phyloP scores from a whole-genome alignment of 2,888 invertebrate species.

The Bhutanitis thaidina region DNA sequence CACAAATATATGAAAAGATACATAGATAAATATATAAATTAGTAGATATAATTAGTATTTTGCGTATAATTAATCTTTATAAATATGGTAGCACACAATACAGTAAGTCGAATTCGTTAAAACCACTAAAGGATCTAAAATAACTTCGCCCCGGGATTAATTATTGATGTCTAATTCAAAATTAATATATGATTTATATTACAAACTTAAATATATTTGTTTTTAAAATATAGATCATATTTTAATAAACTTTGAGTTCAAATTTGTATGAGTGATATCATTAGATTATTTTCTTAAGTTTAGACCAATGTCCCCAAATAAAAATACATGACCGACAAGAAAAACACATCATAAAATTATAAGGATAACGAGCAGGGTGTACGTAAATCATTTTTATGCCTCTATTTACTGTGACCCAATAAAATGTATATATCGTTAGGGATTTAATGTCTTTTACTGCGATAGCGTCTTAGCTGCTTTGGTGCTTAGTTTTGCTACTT shows the following conservation, averaged over 20 bases:
- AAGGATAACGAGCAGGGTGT: constrained; percentile 6
- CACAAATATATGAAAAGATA: too few species aligned
- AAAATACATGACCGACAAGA: constrained; percentile 14
- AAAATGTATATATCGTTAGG: constrained; percentile 8
- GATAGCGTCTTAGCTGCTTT: too few species aligned
- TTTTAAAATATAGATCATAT: not conserved
- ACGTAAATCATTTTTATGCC: constrained; percentile 15
- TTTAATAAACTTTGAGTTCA: not conserved
- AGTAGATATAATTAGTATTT: too few species aligned
- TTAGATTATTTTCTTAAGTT: not conserved
- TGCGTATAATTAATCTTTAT: too few species aligned
- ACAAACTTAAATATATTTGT: not conserved
- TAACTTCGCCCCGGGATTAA: too few species aligned
- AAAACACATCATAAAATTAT: constrained; percentile 20
- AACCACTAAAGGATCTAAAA: too few species aligned
- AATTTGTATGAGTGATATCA: not conserved
- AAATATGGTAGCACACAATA: too few species aligned
- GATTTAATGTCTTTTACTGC: not conserved
- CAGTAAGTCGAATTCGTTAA: too few species aligned
- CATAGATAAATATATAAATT: too few species aligned
- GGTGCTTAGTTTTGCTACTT: too few species aligned
- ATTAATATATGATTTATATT: not conserved
- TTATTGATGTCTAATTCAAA: constrained; percentile 4
- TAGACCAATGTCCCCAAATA: constrained; percentile 17
- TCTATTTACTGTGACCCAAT: constrained; percentile 13